Base-by-base conservation (phyloP, 2,797 vertebrate species). In the Taenioides sp. region DNA sequence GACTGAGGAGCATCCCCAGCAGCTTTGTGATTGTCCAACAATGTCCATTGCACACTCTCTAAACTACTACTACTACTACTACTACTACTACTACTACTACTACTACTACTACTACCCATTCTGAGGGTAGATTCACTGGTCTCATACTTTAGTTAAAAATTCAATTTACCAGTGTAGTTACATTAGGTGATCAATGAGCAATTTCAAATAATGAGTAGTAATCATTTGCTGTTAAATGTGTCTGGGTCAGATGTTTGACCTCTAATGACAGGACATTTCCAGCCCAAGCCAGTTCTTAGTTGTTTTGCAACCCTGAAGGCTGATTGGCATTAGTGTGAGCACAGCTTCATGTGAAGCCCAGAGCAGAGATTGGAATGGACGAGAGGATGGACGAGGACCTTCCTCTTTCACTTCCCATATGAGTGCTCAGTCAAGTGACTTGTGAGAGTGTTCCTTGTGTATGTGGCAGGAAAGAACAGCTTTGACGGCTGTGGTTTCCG, bases 341-440 rank as follows among this genome's bases (percentile, higher is more conserved):
- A 75, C 1, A 25, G 65, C 80, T 87, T 89, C 87, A 90, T 80
- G 81, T 90, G 90, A 91, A 91, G 80, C 0, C 7, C 81, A 67
- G 71, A 78, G 84, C 77, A 87, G 75, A 86, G 86, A 83, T 79
- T 76, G 69, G 85, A 82, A 87, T 80, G 74, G 84, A 87, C 76
- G 87, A 87, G 90, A 91, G 90, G 90, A 92, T 90, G 90, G 85
- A 88, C 74, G 73, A 80, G 82, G 74, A 79, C 81, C 93, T 94
- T 94, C 93, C 93, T 94, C 93, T 94, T 94, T 94, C 93, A 93
- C 91, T 94, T 94, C 93, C 92, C 92, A 92, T 87, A 91, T 92
- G 88, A 89, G 81, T 87, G 87, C 90, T 88, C 85, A 90, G 92
- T 94, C 92, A 93, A 93, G 92, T 94, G 93, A 94, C 92, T 84